Conservation (phyloP, 2,797 vertebrate species). For the Clarias fuscus region DNA sequence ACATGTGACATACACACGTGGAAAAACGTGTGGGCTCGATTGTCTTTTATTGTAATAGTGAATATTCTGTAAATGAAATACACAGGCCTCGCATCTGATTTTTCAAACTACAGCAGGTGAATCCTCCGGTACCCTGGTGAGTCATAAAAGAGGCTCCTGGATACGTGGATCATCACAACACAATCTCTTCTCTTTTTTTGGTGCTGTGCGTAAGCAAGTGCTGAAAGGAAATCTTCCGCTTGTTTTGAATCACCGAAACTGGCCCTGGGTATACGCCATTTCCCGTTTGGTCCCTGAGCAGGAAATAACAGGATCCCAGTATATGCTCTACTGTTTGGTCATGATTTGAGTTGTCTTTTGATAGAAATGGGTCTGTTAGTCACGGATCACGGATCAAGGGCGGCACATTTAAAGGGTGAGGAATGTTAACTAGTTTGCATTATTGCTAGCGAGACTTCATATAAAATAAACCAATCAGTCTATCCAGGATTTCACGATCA, state of each 20-base stretch:
- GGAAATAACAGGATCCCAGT: constrained; percentile 56
- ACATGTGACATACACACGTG: neutral
- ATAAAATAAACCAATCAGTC: too few relatives aligned
- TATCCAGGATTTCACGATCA: too few relatives aligned
- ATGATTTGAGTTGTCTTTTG: constrained; percentile 29
- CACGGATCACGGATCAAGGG: neutral
- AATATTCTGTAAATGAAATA: neutral
- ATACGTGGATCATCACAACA: constrained; percentile 12
- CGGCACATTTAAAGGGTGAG: constrained; percentile 12
- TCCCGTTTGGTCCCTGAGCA: constrained; percentile 47
- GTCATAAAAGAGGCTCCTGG: constrained; percentile 6
- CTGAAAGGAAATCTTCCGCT: constrained; percentile 43
- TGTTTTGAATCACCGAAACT: constrained; percentile 52
- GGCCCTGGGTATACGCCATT: constrained; percentile 46
- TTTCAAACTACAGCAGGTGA: neutral
- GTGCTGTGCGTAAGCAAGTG: constrained; percentile 45
- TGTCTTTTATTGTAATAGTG: neutral
- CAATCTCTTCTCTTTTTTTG: constrained; percentile 15
- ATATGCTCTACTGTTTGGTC: constrained; percentile 47
- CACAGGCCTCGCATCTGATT: neutral
- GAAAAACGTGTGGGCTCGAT: neutral
- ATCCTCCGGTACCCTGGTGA: neutral
- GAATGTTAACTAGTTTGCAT: too few relatives aligned
- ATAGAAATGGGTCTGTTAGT: neutral
- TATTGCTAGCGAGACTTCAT: too few relatives aligned